Conservation (phyloP, 2,113 vertebrate species). For the Oplegnathus fasciatus region DNA sequence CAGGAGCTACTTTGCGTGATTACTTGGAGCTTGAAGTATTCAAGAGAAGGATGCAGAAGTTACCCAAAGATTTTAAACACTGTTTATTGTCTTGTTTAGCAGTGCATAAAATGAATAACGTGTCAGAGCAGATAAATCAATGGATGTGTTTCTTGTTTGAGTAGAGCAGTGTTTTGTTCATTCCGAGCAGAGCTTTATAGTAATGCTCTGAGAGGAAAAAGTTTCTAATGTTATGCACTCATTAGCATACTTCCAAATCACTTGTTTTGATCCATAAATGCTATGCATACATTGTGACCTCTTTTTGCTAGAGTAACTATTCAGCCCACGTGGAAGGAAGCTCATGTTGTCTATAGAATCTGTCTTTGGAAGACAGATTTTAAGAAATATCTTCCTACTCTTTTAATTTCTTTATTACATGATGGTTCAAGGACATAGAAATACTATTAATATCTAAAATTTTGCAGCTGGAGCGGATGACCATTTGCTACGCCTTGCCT, state of each 20-base stretch:
- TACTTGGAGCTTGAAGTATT: neutral
- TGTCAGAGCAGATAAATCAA: slow-evolving; percentile 39
- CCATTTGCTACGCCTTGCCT: neutral
- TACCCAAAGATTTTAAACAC: neutral
- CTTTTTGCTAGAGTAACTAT: slow-evolving; percentile 55
- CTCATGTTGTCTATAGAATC: slow-evolving; percentile 10
- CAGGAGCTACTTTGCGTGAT: slow-evolving; percentile 11
- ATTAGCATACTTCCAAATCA: slow-evolving; percentile 68
- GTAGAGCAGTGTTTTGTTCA: slow-evolving; percentile 19
- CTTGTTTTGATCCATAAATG: slow-evolving; percentile 58
- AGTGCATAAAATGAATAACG: slow-evolving; percentile 37
- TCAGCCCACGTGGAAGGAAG: slow-evolving; percentile 28
- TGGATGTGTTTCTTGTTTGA: slow-evolving; percentile 18
- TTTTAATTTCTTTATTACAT: neutral
- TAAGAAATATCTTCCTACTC: neutral
- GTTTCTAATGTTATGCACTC: slow-evolving; percentile 54
- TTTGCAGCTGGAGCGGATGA: neutral
- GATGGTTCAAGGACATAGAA: neutral
- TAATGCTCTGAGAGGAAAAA: slow-evolving; percentile 17
- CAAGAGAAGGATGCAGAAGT: neutral
- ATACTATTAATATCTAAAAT: neutral
- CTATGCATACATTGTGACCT: slow-evolving; percentile 58
- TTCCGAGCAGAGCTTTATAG: slow-evolving; percentile 23
- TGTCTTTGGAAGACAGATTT: neutral
- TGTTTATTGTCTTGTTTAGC: slow-evolving; percentile 34